Percentiles rank a stretch among this genome's conserved stretches.
These are phyloP conservation scores for Zoanthus gigantus DNA, from an alignment of 92 coral and sea anemone genomes.

Conservation along the genomic window DNA sequence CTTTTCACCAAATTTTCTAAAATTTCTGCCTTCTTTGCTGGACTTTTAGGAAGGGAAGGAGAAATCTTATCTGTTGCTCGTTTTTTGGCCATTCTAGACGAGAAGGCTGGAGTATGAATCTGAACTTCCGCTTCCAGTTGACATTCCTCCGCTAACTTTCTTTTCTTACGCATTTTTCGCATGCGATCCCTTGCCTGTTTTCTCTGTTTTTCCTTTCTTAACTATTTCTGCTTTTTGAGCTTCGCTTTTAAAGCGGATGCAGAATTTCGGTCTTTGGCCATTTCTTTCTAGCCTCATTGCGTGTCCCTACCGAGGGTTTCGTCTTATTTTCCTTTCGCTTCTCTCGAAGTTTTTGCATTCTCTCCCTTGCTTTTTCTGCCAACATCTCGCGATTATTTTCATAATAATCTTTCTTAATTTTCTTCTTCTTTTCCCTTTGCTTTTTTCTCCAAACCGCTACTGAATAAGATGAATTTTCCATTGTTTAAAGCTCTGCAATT, in stretches of 20 bases:
- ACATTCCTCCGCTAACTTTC: conserved; percentile 5
- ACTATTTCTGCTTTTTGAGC: conserved; percentile 6
- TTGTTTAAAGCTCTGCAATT: conserved; percentile 12
- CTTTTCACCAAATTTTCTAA: conserved; percentile 20
- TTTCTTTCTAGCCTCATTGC: conserved; percentile 6
- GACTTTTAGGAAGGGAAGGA: conserved; percentile 10
- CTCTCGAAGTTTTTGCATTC: conserved; percentile 1
- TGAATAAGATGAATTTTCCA: conserved; percentile 11
- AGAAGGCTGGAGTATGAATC: not conserved
- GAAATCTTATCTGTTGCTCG: conserved; percentile 35
- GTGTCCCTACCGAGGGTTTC: too few relatives aligned
- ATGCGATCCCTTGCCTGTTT: not conserved
- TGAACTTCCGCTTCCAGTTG: not conserved
- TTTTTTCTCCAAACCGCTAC: conserved; percentile 10
- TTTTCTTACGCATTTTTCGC: not conserved
- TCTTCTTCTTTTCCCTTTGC: conserved; percentile 15
- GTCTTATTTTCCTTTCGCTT: not conserved
- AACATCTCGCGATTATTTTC: not conserved
- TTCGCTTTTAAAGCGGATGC: not conserved
- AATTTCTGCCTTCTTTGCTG: conserved; percentile 12
- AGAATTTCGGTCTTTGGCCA: conserved; percentile 34
- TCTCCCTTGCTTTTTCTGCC: conserved; percentile 1
- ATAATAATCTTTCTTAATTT: not conserved
- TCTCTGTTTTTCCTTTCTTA: not conserved
- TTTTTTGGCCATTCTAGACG: not conserved